A percentile compares a stretch with the other conserved stretches of the same genome.
These are phyloP conservation scores for Thalassaphorura encarpata DNA, from an alignment of 1,140 invertebrate genomes.

Conservation along the genomic window DNA sequence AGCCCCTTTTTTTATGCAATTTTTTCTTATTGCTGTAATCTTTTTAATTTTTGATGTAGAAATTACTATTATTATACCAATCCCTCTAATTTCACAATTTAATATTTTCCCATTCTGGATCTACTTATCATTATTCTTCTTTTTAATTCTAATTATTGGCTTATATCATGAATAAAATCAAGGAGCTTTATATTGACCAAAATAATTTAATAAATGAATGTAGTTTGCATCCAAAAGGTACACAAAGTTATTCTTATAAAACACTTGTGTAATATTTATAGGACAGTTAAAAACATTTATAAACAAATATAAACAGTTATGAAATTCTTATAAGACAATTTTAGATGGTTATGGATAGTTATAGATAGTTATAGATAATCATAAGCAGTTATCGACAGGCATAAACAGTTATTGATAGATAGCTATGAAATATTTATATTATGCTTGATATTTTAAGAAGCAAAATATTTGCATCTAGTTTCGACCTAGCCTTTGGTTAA, in stretches of 20 bases:
- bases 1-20: conserved; percentile 45
- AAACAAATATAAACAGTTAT: no score
- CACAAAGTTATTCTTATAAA: background rate
- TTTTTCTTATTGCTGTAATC: conserved; percentile 51
- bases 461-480: conserved; percentile 47
- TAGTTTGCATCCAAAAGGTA: conserved; percentile 51
- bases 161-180: conserved; percentile 51
- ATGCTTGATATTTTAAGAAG: no score
- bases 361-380: no score
- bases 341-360: no score
- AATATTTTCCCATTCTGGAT: conserved; percentile 39
- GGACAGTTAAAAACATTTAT: no score
- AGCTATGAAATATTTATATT: no score
- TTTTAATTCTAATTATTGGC: conserved; percentile 46
- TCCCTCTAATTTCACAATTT: conserved; percentile 39
- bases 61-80: conserved; percentile 47
- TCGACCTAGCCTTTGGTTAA: conserved; percentile 46
- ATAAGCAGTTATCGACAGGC: no score
- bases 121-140: conserved; percentile 41
- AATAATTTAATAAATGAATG: conserved; percentile 45
- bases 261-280: conserved; percentile 47
- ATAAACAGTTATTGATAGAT: no score
- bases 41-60: conserved; percentile 57
- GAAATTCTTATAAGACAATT: no score
- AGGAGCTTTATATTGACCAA: conserved; percentile 48